Conservation (phyloP, 2,797 vertebrate genomes). For the Anniella stebbinsi region DNA sequence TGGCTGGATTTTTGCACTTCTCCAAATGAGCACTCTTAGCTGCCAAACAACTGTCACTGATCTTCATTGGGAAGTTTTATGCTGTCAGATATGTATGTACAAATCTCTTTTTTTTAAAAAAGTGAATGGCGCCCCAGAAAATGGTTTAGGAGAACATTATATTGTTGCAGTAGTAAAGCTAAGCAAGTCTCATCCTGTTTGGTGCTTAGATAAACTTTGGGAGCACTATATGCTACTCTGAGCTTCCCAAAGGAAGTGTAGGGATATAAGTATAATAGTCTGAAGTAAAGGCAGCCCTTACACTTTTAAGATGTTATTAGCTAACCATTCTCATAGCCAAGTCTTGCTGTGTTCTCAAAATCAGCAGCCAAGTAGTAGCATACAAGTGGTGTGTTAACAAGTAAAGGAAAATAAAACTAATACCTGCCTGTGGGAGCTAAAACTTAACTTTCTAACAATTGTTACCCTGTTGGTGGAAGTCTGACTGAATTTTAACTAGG, state of each 20-base stretch:
- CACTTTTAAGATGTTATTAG: background rate
- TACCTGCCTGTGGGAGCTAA: fast-evolving
- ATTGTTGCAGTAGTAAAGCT: background rate
- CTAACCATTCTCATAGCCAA: background rate
- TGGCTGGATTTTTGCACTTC: background rate
- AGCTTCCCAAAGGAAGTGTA: background rate
- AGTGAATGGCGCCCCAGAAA: background rate
- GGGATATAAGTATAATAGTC: background rate
- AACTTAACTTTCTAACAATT: slow-evolving; percentile 32
- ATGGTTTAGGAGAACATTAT: background rate
- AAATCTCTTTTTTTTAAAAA: background rate
- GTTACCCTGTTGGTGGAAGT: slow-evolving; percentile 34
- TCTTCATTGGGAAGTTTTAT: background rate
- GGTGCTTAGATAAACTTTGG: background rate
- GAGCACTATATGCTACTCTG: background rate
- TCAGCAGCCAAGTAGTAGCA: slow-evolving; percentile 47
- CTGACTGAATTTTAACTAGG: slow-evolving; percentile 21
- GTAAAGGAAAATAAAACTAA: background rate
- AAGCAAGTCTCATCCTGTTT: background rate
- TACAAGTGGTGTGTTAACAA: slow-evolving; percentile 39
- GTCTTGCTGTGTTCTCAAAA: background rate
- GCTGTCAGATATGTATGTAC: background rate
- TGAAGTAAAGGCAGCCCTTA: background rate
- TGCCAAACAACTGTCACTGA: slow-evolving; percentile 4
- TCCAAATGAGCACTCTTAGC: background rate